Evolutionary conservation across 2,888 invertebrate species (phyloP).

Genomic region (Drepanosiphum platanoidis): DNA sequence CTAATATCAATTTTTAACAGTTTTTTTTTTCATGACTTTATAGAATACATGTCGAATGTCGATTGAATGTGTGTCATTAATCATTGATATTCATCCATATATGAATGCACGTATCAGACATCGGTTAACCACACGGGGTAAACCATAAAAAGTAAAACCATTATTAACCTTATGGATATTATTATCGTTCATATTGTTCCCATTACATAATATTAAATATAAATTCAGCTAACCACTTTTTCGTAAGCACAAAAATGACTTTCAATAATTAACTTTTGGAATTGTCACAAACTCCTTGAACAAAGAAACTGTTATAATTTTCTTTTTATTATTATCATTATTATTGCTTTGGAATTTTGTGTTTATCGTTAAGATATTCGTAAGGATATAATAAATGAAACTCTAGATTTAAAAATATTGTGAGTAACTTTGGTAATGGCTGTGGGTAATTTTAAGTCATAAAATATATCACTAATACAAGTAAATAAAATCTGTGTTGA

Average conservation of each 20-base stretch:
- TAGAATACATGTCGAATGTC: neutral
- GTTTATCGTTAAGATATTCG: no score
- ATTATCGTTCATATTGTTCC: conserved; percentile 18
- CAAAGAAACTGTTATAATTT: neutral
- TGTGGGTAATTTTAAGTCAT: no score
- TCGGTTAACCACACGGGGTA: conserved; percentile 50
- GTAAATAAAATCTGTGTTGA: no score
- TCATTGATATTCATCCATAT: conserved; percentile 15
- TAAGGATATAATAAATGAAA: no score
- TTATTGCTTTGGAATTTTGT: no score
- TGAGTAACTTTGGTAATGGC: no score
- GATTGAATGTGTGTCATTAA: conserved; percentile 10
- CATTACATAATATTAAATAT: conserved; percentile 28
- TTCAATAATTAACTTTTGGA: neutral
- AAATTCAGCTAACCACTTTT: neutral
- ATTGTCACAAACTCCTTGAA: neutral
- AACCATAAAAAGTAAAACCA: conserved; percentile 45
- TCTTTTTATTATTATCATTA: no score
- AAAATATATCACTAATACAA: no score
- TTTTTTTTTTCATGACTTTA: neutral
- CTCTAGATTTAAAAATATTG: no score
- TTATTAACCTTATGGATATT: conserved; percentile 26
- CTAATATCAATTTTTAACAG: neutral
- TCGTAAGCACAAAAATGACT: neutral
- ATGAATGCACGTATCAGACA: conserved; percentile 32